Conservation (phyloP, 2,797 vertebrate genomes). For the Manis pentadactyla region DNA sequence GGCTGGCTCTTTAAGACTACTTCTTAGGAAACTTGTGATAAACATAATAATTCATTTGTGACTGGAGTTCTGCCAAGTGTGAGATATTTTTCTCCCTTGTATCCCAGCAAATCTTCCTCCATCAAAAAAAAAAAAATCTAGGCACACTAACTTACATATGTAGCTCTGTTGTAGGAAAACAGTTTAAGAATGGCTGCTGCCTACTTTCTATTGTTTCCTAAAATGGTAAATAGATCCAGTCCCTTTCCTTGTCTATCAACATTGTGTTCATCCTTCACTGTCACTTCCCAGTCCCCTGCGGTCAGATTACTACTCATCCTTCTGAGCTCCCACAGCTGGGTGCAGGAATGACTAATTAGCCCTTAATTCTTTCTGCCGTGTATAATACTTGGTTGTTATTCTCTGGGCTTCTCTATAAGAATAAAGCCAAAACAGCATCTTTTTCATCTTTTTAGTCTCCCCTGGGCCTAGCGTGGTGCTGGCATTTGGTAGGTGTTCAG, state of each 20-base stretch:
- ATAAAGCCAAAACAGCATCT: neutral
- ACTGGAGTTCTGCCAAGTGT: neutral
- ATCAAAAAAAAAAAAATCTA: neutral
- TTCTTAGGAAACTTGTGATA: neutral
- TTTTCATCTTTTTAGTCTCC: constrained; percentile 42
- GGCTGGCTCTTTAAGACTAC: neutral
- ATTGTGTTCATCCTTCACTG: constrained; percentile 38
- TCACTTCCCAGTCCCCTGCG: constrained; percentile 14
- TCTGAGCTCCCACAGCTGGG: constrained; percentile 11
- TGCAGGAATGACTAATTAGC: constrained; percentile 53
- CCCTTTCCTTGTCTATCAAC: constrained; percentile 48
- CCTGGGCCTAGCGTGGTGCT: neutral
- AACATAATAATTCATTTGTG: neutral
- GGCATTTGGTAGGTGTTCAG: neutral
- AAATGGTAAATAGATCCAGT: neutral
- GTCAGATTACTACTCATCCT: constrained; percentile 56
- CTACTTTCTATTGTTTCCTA: neutral
- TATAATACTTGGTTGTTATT: neutral
- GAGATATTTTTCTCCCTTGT: neutral
- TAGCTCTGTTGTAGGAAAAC: neutral
- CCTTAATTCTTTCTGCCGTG: constrained; percentile 35
- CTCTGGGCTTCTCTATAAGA: neutral
- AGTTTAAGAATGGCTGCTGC: neutral
- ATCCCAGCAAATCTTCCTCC: neutral
- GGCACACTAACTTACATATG: neutral